phyloP scores from a whole-genome alignment of 2,113 vertebrate species.

The Aplodontia rufa region DNA sequence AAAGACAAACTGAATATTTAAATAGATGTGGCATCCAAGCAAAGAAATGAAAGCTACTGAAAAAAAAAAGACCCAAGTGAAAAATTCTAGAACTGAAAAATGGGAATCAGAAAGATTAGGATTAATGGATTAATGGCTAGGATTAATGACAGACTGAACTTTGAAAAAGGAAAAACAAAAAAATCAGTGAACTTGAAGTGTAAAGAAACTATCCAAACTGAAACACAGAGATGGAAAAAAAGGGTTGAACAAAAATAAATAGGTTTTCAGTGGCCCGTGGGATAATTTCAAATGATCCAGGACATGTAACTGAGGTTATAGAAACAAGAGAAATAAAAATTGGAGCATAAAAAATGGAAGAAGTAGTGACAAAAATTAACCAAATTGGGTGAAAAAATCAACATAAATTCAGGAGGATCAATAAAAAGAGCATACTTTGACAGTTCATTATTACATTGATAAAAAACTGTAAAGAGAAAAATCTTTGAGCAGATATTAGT shows the following conservation, averaged over 20 bases:
- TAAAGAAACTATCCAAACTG: background rate
- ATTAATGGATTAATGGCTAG: background rate
- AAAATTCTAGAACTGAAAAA: background rate
- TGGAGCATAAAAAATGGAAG: background rate
- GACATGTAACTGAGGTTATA: background rate
- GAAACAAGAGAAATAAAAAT: slow-evolving; percentile 20
- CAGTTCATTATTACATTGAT: background rate
- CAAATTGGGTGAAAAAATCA: background rate
- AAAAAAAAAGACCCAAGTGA: background rate
- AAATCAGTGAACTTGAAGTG: background rate
- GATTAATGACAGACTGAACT: background rate
- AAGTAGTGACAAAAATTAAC: background rate
- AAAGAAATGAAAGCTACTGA: background rate
- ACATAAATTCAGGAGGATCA: background rate
- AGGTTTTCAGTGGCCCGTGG: background rate
- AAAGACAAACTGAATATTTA: background rate
- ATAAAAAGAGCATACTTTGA: background rate
- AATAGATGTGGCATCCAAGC: background rate
- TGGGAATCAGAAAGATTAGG: background rate
- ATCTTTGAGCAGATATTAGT: background rate
- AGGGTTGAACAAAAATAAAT: background rate
- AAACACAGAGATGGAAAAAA: background rate
- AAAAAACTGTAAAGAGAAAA: background rate
- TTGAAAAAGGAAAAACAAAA: background rate
- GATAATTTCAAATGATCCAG: background rate